Base-by-base conservation (phyloP, 2,797 vertebrate species). In the Chelon labrosus region DNA sequence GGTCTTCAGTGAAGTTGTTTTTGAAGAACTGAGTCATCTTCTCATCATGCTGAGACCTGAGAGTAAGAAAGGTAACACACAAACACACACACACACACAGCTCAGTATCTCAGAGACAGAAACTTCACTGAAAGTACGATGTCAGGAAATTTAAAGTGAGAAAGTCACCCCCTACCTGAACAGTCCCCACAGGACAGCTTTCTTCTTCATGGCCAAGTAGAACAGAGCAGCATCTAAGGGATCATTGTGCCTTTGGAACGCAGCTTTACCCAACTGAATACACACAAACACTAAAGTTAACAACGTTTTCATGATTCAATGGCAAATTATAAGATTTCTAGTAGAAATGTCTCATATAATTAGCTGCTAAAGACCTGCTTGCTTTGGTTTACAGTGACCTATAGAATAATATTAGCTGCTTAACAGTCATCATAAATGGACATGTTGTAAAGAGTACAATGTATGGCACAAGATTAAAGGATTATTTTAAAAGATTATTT, bases 1-100 rank as follows among this genome's bases (percentile, higher is more conserved):
- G 95, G 68, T 99, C 97, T 92, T 99, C 98, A 57, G 58, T 96
- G 93, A 99, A 99, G 92, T 98, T 99, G 87, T 98, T 97, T 87
- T 97, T 99, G 91, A 99, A 99, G 91, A 99, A 99, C 60, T 95
- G 92, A 64, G 98, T 99, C 98, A 99, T 99, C 93, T 99, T 99
- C 80, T 98, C 96, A 66, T 99, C 97, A 0, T 98, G 96, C 85
- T 98, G 97, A 80, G 98, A 99, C 88, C 98, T 99, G 86, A 55
- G 19, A 87, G 60, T 51, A 58, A 44, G 46, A 70, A 69, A 60
- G 5, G 31, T 35, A 35, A 35, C 5, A 4, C 22, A 22, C 22
- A 22, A 35, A 35, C 5, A 4, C 22, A 22, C 22, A 22, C 22
- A 22, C 22, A 22, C 8, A 70, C 57, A 79, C 12, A 72, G 14